Conservation (phyloP, 1,140 invertebrate genomes). For the Drosophila gunungcola region DNA sequence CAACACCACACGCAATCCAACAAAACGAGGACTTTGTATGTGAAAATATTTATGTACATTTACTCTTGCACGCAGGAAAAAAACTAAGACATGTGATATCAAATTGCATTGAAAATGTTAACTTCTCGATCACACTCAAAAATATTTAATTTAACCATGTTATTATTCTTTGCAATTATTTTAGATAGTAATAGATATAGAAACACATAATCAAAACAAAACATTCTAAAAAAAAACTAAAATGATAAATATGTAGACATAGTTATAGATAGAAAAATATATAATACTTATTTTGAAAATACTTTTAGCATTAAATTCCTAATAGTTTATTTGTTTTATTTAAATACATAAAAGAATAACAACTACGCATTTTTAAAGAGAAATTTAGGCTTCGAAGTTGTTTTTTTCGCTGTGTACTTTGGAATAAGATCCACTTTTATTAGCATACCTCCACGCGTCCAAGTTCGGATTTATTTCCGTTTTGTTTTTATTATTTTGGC, state of each 20-base stretch:
- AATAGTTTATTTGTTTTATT: neutral
- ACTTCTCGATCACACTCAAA: no score
- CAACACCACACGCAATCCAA: slow-evolving; percentile 20
- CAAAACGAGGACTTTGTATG: slow-evolving; percentile 5
- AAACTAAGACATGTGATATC: no score
- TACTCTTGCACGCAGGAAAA: neutral
- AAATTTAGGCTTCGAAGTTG: neutral
- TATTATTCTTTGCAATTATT: no score
- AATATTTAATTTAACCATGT: no score
- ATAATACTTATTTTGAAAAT: no score
- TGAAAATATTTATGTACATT: slow-evolving; percentile 24
- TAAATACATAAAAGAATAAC: neutral
- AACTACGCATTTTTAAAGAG: neutral
- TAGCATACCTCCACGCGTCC: slow-evolving; percentile 47
- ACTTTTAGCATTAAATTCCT: no score
- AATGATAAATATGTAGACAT: neutral
- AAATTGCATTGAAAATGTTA: no score
- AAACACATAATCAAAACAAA: no score
- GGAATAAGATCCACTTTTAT: slow-evolving; percentile 28
- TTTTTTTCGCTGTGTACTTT: slow-evolving; percentile 9
- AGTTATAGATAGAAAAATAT: no score
- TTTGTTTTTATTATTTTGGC: slow-evolving; percentile 21
- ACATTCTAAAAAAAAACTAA: no score
- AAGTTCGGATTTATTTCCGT: slow-evolving; percentile 14
- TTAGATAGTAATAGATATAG: no score